Conservation (phyloP, 2,113 vertebrate genomes). For the Tringa solitaria region DNA sequence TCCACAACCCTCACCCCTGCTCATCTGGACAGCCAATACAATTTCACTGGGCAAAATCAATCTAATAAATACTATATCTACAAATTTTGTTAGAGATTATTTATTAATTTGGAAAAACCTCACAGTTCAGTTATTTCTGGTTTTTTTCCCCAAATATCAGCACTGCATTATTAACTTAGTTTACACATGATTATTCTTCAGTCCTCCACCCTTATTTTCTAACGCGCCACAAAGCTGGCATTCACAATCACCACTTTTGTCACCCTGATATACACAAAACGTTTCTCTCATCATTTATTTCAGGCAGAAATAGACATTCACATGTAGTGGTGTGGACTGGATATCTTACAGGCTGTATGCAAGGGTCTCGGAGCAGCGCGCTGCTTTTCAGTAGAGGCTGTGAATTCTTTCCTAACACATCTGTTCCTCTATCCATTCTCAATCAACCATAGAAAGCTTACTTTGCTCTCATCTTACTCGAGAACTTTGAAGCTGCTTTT, state of each 20-base stretch:
- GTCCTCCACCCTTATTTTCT: neutral
- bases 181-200: neutral
- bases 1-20: neutral
- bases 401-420: neutral
- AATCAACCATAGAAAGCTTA: neutral
- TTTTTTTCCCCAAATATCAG: neutral
- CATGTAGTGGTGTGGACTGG: neutral
- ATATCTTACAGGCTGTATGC: neutral
- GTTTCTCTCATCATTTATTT: neutral
- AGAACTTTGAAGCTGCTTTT: constrained; percentile 15
- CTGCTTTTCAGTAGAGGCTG: neutral
- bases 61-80: neutral
- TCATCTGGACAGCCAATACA: neutral
- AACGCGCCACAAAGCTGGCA: neutral
- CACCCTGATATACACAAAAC: neutral
- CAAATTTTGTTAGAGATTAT: neutral
- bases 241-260: neutral
- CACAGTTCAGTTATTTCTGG: neutral
- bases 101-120: neutral
- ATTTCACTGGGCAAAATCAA: neutral
- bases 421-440: neutral
- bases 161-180: neutral
- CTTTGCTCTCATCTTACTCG: neutral
- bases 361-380: neutral
- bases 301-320: neutral